phyloP scores from a whole-genome alignment of 1,140 invertebrate genomes.

The Penaeus indicus region DNA sequence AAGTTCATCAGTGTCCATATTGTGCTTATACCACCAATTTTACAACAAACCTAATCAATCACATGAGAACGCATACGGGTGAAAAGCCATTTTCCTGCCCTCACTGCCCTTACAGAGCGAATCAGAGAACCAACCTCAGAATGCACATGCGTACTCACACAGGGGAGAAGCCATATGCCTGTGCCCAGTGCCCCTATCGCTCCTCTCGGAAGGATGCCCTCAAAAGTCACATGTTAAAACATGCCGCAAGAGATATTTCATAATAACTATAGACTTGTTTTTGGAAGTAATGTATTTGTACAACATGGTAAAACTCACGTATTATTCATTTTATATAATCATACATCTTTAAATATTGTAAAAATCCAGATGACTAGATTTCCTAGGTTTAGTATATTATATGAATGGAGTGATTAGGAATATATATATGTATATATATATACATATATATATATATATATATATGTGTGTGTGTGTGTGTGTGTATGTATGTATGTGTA shows the following conservation, averaged over 20 bases:
- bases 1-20: constrained; percentile 51
- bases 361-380: neutral
- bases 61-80: constrained; percentile 59
- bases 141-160: constrained; percentile 62
- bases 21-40: constrained; percentile 58
- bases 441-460: too few species aligned
- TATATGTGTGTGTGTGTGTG: too few species aligned
- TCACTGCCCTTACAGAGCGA: constrained; percentile 56
- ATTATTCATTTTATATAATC: too few species aligned
- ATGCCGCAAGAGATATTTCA: constrained; percentile 1
- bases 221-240: constrained; percentile 53
- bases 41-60: constrained; percentile 57
- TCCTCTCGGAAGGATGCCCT: constrained; percentile 58
- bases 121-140: constrained; percentile 59
- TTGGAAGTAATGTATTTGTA: too few species aligned
- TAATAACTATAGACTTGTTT: too few species aligned
- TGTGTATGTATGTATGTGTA: too few species aligned
- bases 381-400: neutral
- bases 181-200: constrained; percentile 48
- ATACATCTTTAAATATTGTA: too few species aligned
- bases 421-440: too few species aligned
- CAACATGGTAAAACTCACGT: too few species aligned
- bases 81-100: constrained; percentile 56
- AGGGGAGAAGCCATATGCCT: constrained; percentile 57
- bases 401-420: neutral